A percentile compares a stretch with the other conserved stretches of the same genome.
Evolutionary conservation across 2,113 vertebrate species (phyloP).

Genomic region (Uropsilus gracilis): DNA sequence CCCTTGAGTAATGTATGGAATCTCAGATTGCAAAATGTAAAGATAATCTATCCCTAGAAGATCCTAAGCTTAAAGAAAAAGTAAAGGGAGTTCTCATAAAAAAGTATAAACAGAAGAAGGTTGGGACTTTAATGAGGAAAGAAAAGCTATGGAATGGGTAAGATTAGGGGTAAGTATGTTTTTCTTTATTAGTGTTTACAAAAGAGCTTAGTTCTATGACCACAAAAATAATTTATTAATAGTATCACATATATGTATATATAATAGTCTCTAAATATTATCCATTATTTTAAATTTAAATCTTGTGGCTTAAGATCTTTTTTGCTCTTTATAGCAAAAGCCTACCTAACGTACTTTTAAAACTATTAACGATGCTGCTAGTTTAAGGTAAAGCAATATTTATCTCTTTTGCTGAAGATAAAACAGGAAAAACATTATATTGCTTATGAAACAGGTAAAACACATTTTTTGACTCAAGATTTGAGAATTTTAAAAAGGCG

Average conservation of each 20-base stretch:
- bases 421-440: background rate
- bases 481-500: background rate
- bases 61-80: background rate
- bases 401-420: background rate
- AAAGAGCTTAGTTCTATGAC: background rate
- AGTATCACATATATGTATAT: background rate
- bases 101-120: background rate
- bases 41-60: background rate
- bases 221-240: background rate
- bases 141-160: background rate
- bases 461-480: background rate
- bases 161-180: background rate
- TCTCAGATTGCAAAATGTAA: background rate
- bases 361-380: background rate
- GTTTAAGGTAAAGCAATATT: background rate
- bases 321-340: background rate
- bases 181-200: background rate
- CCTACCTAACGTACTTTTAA: background rate
- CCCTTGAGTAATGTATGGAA: background rate
- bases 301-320: background rate
- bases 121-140: background rate
- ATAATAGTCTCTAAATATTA: background rate
- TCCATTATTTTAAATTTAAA: background rate
- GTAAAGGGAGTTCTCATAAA: background rate
- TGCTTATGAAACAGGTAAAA: background rate